A percentile compares a stretch with the other conserved stretches of the same genome.
These are phyloP conservation scores for Leistus spinibarbis DNA, from an alignment of 2,888 invertebrate genomes.

Conservation along the genomic window DNA sequence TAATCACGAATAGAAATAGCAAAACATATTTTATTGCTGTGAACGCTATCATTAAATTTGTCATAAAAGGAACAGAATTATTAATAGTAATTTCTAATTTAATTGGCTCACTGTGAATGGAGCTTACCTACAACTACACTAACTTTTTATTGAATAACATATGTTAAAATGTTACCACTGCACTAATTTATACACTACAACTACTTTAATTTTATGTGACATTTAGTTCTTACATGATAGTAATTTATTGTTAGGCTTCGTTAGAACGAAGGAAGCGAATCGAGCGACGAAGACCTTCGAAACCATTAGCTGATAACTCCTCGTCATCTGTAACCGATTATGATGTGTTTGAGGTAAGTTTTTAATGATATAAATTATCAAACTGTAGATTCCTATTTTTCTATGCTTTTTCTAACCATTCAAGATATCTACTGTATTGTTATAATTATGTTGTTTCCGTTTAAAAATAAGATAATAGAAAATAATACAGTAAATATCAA, in stretches of 20 bases:
- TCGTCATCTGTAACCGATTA: conserved; percentile 7
- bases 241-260: not conserved
- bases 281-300: not conserved
- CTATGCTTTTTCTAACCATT: not conserved
- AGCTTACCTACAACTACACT: no score
- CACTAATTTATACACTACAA: no score
- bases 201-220: no score
- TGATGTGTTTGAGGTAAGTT: conserved; percentile 20
- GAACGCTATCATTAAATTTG: no score
- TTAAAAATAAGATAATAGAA: not conserved
- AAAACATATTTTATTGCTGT: no score
- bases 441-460: not conserved
- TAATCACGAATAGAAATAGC: no score
- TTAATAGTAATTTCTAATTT: no score
- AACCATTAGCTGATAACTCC: not conserved
- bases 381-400: not conserved
- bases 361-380: not conserved
- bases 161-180: no score
- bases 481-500: not conserved
- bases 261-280: conserved; percentile 18
- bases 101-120: no score
- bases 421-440: not conserved
- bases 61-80: no score
- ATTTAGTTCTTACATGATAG: not conserved
- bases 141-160: no score